These are phyloP conservation scores for Drosophila birchii DNA, from an alignment of 2,888 invertebrate genomes.

Conservation along the genomic window DNA sequence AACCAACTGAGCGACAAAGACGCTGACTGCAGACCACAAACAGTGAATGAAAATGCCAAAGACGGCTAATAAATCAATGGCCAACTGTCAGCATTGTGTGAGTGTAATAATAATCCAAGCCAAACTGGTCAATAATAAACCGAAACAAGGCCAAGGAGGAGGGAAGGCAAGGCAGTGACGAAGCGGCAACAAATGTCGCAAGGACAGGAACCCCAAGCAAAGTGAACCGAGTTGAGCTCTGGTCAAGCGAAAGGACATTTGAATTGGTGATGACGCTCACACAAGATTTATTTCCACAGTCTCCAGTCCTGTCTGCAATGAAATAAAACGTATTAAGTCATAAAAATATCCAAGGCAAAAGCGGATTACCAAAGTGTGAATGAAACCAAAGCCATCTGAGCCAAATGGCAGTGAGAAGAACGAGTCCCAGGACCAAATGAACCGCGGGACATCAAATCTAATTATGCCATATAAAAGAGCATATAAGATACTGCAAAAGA, in stretches of 20 bases:
- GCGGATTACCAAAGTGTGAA: constrained; percentile 81
- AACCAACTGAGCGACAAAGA: constrained; percentile 32
- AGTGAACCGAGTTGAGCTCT: constrained; percentile 54
- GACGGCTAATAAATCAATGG: constrained; percentile 81
- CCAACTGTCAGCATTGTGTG: constrained; percentile 83
- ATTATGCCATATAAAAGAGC: constrained; percentile 69
- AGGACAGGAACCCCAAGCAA: constrained; percentile 38
- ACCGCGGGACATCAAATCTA: constrained; percentile 73
- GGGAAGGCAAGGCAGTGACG: not conserved
- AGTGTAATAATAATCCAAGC: constrained; percentile 74
- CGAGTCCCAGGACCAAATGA: constrained; percentile 37
- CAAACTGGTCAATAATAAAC: constrained; percentile 79
- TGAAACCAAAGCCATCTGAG: constrained; percentile 37
- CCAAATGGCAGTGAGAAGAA: constrained; percentile 14
- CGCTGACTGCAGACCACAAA: constrained; percentile 56
- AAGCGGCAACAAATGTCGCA: constrained; percentile 77
- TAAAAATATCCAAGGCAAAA: constrained; percentile 63
- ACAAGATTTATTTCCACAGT: constrained; percentile 67
- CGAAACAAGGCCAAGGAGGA: constrained; percentile 43
- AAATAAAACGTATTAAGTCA: constrained; percentile 82
- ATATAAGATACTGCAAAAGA: constrained; percentile 14
- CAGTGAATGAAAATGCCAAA: constrained; percentile 51
- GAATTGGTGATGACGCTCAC: constrained; percentile 73
- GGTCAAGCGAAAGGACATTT: constrained; percentile 76
- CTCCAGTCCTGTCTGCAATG: constrained; percentile 58